These are phyloP conservation scores for Acrocephalus arundinaceus DNA, from an alignment of 2,113 vertebrate genomes.

Conservation along the genomic window DNA sequence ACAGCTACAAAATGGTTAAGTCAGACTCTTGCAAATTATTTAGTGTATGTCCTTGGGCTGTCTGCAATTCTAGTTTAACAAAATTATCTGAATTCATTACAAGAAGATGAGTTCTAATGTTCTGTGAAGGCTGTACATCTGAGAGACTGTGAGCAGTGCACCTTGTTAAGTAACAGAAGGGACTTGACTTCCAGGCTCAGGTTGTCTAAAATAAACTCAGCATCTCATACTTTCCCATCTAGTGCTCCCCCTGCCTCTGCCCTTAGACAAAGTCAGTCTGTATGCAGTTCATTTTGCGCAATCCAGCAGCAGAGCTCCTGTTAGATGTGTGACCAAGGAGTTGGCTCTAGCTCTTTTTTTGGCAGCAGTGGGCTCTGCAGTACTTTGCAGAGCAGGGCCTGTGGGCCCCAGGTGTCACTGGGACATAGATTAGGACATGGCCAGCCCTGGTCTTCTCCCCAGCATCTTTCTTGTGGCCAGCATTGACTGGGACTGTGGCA, in stretches of 20 bases:
- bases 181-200: background rate
- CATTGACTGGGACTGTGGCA: background rate
- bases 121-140: background rate
- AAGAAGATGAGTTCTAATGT: constrained; percentile 7
- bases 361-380: background rate
- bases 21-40: background rate
- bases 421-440: rapidly evolving
- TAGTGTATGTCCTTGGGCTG: background rate
- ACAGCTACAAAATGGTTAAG: background rate
- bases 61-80: background rate
- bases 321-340: rapidly evolving
- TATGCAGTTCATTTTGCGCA: background rate
- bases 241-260: rapidly evolving
- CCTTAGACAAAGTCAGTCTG: background rate
- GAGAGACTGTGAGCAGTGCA: background rate
- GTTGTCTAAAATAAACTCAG: background rate
- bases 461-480: rapidly evolving
- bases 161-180: background rate
- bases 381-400: background rate
- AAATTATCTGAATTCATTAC: background rate
- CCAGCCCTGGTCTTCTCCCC: background rate
- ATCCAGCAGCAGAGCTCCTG: background rate
- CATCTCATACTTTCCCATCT: background rate
- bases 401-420: no score
- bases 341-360: background rate